phyloP scores from a whole-genome alignment of 2,113 vertebrate genomes.

The Ctenodactylus gundi region DNA sequence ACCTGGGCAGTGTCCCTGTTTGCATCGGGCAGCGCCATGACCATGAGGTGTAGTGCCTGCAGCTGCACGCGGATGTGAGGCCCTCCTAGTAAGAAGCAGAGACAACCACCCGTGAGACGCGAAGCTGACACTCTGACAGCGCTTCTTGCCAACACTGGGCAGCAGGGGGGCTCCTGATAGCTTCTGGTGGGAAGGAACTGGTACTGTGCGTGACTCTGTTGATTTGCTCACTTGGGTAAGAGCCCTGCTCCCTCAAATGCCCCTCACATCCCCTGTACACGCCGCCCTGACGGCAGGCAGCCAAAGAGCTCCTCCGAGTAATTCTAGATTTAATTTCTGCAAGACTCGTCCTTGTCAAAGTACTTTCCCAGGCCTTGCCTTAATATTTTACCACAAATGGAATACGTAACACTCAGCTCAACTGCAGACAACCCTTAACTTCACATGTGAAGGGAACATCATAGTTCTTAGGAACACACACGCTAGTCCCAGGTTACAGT shows the following conservation, averaged over 20 bases:
- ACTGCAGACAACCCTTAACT: conserved; percentile 3
- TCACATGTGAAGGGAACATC: background rate
- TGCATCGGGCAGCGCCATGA: conserved; percentile 93
- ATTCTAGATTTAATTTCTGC: background rate
- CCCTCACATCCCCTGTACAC: background rate
- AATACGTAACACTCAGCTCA: background rate
- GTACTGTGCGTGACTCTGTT: background rate
- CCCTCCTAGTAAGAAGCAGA: conserved; percentile 86
- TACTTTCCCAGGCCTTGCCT: background rate
- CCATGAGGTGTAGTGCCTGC: conserved; percentile 95
- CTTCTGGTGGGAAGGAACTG: background rate
- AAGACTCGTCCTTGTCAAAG: background rate
- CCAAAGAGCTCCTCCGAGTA: background rate
- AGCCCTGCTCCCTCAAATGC: background rate
- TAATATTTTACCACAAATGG: background rate
- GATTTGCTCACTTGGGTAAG: background rate
- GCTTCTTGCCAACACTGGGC: background rate
- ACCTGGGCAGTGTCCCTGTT: conserved; percentile 95
- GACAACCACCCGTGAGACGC: background rate
- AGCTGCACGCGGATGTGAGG: conserved; percentile 91
- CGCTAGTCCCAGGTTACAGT: background rate
- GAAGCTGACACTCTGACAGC: background rate
- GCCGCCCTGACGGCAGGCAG: background rate
- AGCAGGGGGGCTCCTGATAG: background rate
- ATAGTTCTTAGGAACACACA: background rate